phyloP scores from a whole-genome alignment of 2,113 vertebrate species.

The Saguinus imperator region DNA sequence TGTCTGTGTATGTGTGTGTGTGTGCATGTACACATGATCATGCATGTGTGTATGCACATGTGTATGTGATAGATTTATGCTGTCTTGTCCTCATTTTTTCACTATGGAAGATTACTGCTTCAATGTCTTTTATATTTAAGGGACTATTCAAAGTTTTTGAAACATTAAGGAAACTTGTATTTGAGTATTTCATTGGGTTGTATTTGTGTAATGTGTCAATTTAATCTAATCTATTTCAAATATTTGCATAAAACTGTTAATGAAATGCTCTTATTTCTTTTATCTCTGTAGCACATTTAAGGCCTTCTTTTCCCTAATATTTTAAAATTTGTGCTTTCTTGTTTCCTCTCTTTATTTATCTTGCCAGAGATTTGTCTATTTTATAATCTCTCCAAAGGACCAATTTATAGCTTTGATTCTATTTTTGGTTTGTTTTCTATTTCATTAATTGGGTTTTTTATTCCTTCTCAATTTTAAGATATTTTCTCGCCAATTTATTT shows the following conservation, averaged over 20 bases:
- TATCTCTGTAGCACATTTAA: not conserved
- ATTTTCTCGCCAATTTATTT: not conserved
- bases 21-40: no score
- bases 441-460: not conserved
- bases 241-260: not conserved
- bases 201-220: not conserved
- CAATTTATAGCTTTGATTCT: not conserved
- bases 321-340: not conserved
- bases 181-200: not conserved
- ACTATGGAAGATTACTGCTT: not conserved
- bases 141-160: not conserved
- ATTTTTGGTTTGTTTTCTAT: slow-evolving; percentile 6
- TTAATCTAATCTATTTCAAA: not conserved
- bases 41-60: not conserved
- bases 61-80: not conserved
- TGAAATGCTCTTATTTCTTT: not conserved
- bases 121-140: not conserved
- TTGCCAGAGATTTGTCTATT: not conserved
- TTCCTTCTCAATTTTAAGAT: not conserved
- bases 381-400: not conserved
- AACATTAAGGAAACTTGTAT: not conserved
- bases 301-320: not conserved
- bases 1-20: not conserved
- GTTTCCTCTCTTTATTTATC: not conserved
- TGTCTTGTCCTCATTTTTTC: not conserved